These are phyloP conservation scores for Ostrea edulis DNA, from an alignment of 1,140 invertebrate species.

Conservation along the genomic window DNA sequence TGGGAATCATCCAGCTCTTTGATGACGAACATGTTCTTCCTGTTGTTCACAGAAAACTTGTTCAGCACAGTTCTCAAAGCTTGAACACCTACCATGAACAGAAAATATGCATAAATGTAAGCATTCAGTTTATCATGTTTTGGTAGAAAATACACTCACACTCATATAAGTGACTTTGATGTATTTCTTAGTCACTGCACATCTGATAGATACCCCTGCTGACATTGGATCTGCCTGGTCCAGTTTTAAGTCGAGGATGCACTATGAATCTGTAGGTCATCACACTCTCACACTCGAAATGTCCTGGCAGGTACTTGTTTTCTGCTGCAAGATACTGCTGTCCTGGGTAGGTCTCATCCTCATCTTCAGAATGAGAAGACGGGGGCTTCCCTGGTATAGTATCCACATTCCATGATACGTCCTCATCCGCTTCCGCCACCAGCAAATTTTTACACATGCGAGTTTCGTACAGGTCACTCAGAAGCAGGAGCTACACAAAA, in stretches of 20 bases:
- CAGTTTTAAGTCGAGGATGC: constrained; percentile 87
- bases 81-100: constrained; percentile 73
- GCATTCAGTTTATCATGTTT: neutral
- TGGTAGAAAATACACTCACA: no score
- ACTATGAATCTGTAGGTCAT: constrained; percentile 87
- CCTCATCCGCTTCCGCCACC: constrained; percentile 85
- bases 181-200: no score
- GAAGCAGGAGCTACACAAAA: constrained; percentile 81
- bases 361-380: constrained; percentile 59
- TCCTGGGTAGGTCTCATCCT: constrained; percentile 71
- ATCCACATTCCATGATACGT: constrained; percentile 79
- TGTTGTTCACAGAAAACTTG: constrained; percentile 87
- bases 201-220: neutral
- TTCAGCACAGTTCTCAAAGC: constrained; percentile 85
- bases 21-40: constrained; percentile 91
- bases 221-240: constrained; percentile 62
- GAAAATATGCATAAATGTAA: neutral
- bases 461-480: constrained; percentile 87
- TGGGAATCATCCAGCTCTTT: constrained; percentile 82
- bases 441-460: constrained; percentile 86
- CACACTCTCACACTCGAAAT: constrained; percentile 87
- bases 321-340: constrained; percentile 80
- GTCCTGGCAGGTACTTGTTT: constrained; percentile 82
- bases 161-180: no score
- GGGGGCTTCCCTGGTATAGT: neutral